Base-by-base conservation (phyloP, 2,888 invertebrate species). In the Cataglyphis altisquamis region DNA sequence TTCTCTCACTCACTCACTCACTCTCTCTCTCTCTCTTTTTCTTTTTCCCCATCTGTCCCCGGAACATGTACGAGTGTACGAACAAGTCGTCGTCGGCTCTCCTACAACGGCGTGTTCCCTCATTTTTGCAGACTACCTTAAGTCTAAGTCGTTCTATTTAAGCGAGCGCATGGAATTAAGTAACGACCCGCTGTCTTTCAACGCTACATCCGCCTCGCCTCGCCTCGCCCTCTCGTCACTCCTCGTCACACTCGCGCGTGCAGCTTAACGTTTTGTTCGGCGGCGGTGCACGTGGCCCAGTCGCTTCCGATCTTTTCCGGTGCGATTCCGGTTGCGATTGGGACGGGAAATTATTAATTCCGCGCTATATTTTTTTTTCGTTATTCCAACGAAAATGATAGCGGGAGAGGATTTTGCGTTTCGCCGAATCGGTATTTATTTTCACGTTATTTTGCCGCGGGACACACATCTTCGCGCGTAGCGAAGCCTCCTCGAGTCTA, bases 71-170 rank as follows among this genome's bases (percentile, higher is more conserved):
- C 72, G 66, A 66, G 80, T 85, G 85, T 87, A 84, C 84, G 88
- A 86, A 82, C 88, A 72, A 82, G 83, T 83, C 70, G 81, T 73
- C 62, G 81, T 73, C 62, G 74, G 68, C 73, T 84, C 87, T 85
- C 90, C 84, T 55, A 70, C 89, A 84, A 84, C 88, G 85, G 86
- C 90, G 87, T 91, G 91, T 91, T 90, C 87, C 75, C 86, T 91
- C 89, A 92, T 92, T 92, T 92, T 93, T 92, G 89, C 91, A 92
- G 91, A 93, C 91, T 90, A 89, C 91, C 90, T 90, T 87, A 88
- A 90, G 91, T 92, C 92, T 90, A 89, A 92, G 92, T 92, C 91
- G 92, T 92, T 92, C 92, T 92, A 92, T 92, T 92, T 92, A 92
- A 92, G 91, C 92, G 91, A 91, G 85, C 91, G 90, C 91, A 90